phyloP scores from a whole-genome alignment of 2,888 invertebrate genomes.

The Aricia artaxerxes region DNA sequence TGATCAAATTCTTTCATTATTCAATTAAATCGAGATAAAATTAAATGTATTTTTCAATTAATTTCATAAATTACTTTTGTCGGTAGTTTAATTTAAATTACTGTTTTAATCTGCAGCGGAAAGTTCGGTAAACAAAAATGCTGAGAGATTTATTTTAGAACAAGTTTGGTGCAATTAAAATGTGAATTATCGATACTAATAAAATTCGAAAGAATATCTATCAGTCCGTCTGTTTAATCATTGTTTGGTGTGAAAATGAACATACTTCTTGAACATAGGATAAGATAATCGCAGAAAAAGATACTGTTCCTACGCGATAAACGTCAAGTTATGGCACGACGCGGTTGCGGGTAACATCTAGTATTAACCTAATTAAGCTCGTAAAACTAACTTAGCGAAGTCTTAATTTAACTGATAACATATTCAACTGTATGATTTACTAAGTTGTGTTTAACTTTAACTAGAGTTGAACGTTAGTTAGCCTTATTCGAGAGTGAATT shows the following conservation, averaged over 20 bases:
- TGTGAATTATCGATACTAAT: background rate
- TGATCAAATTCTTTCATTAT: slow-evolving; percentile 12
- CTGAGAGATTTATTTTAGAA: background rate
- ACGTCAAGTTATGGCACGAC: background rate
- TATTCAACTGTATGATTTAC: slow-evolving; percentile 14
- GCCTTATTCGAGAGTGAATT: background rate
- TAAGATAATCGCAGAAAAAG: no score
- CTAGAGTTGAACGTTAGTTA: slow-evolving; percentile 1
- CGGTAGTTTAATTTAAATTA: slow-evolving; percentile 9
- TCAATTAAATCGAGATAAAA: slow-evolving; percentile 12
- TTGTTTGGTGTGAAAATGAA: no score
- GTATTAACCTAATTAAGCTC: background rate
- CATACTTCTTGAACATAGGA: no score
- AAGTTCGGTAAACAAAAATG: background rate
- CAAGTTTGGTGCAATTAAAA: background rate
- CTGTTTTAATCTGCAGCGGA: background rate
- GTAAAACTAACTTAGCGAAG: background rate
- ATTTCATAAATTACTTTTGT: slow-evolving; percentile 12
- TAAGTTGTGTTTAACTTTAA: background rate
- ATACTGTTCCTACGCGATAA: background rate
- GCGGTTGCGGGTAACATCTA: background rate
- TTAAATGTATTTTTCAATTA: slow-evolving; percentile 14
- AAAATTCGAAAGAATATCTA: background rate
- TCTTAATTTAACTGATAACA: slow-evolving; percentile 12
- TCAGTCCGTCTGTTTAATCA: no score